Base-by-base conservation (phyloP, 2,797 vertebrate species). In the Coregonus sp. region DNA sequence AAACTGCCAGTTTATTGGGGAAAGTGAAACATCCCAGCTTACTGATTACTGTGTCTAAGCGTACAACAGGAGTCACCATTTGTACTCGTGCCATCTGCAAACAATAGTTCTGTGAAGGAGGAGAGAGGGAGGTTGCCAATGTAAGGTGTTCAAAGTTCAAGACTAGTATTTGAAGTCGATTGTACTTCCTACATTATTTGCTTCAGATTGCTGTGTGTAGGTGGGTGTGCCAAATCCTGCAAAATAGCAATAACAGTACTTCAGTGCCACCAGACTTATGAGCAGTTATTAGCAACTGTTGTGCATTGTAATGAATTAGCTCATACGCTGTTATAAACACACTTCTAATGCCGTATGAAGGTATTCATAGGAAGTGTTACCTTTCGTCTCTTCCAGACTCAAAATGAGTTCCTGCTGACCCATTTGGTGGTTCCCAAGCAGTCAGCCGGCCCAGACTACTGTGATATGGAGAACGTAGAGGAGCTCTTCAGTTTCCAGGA, bases 341-440 rank as follows among this genome's bases (percentile, higher is more conserved):
- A 47, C 40, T 47, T 47, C 40, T 47, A 47, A 47, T 47, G 9
- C 11, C 11, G 9, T 47, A 3, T 12, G 40, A 47, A 9, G 9
- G 40, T 3, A 47, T 47, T 47, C 40, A 47, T 47, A 9, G 40
- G 40, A 47, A 11, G 40, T 12, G 40, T 47, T 40, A 7, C n/a
- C n/a, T 61, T 33, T 20, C 47, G 5, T n/a, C 16, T 63, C 54
- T 63, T 56, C 16, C 82, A 97, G 96, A 96, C 95, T 0, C 95
- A 95, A 65, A 95, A 96, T 65, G 95, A 96, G 87, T 96, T 97
- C 84, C 92, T 93, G 77, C 92, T 97, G 71, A 98, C 97, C 20
- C 97, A 98, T 0, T 94, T 98, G 35, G 96, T 99, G 20, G 91
- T 99, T 77, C 97, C 97, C 50, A 99, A 98, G 86, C 98, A 99